Conservation (phyloP, 1,140 invertebrate species). For the Elysia chlorotica region DNA sequence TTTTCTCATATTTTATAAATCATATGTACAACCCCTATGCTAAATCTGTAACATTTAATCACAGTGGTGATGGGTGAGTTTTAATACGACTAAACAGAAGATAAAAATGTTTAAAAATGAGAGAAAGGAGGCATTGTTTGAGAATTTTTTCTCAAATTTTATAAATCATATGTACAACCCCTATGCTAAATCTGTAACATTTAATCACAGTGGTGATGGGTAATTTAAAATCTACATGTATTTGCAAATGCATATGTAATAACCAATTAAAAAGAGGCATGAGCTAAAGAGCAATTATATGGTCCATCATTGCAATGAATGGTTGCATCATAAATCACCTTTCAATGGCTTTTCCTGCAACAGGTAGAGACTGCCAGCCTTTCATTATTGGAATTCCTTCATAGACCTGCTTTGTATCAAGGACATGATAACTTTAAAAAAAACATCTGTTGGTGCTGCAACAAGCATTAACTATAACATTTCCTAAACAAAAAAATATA, state of each 20-base stretch:
- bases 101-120: background rate
- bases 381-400: conserved; percentile 82
- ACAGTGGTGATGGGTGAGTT: conserved; percentile 14
- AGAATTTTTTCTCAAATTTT: background rate
- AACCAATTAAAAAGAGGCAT: no score
- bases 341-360: conserved; percentile 67
- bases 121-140: background rate
- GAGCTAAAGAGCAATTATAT: no score
- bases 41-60: background rate
- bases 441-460: no score
- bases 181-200: background rate
- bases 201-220: background rate
- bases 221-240: conserved; percentile 32
- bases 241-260: background rate
- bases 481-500: no score
- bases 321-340: no score
- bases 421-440: no score
- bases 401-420: conserved; percentile 62
- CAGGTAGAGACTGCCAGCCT: conserved; percentile 77
- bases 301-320: no score
- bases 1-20: no score
- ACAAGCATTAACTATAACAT: no score
- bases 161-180: no score
- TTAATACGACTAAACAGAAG: conserved; percentile 41
- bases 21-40: no score